These are phyloP conservation scores for Melanargia galathea DNA, from an alignment of 2,888 invertebrate species.

Conservation along the genomic window DNA sequence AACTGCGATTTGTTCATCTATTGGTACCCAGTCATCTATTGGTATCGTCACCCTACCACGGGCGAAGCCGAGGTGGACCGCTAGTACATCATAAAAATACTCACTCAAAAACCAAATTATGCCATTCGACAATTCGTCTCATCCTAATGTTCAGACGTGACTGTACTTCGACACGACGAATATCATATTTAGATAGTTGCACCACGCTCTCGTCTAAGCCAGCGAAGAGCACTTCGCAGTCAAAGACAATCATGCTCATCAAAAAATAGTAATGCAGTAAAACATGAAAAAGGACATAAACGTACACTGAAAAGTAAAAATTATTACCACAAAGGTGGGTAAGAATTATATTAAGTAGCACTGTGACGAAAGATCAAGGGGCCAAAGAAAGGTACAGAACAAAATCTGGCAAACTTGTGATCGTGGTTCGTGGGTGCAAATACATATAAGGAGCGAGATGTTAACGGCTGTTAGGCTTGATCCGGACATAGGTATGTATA, in stretches of 20 bases:
- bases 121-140: slow-evolving; percentile 58
- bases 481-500: too few relatives aligned
- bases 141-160: slow-evolving; percentile 52
- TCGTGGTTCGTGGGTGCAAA: too few relatives aligned
- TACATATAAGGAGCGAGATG: too few relatives aligned
- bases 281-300: slow-evolving; percentile 62
- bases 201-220: slow-evolving; percentile 55
- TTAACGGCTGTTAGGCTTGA: too few relatives aligned
- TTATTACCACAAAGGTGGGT: background rate
- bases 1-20: too few relatives aligned
- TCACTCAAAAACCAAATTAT: slow-evolving; percentile 41
- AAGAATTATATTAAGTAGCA: too few relatives aligned
- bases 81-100: slow-evolving; percentile 5
- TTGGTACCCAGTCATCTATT: too few relatives aligned
- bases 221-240: slow-evolving; percentile 58
- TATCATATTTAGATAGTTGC: slow-evolving; percentile 44
- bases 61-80: too few relatives aligned
- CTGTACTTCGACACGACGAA: slow-evolving; percentile 49
- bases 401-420: too few relatives aligned
- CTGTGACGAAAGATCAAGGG: too few relatives aligned
- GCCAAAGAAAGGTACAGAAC: too few relatives aligned
- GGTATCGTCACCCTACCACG: too few relatives aligned
- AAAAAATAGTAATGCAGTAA: slow-evolving; percentile 57
- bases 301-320: slow-evolving; percentile 54
- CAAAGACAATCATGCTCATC: slow-evolving; percentile 59